Conservation (phyloP, 1,140 invertebrate species). For the Rhyacophila brunnea region DNA sequence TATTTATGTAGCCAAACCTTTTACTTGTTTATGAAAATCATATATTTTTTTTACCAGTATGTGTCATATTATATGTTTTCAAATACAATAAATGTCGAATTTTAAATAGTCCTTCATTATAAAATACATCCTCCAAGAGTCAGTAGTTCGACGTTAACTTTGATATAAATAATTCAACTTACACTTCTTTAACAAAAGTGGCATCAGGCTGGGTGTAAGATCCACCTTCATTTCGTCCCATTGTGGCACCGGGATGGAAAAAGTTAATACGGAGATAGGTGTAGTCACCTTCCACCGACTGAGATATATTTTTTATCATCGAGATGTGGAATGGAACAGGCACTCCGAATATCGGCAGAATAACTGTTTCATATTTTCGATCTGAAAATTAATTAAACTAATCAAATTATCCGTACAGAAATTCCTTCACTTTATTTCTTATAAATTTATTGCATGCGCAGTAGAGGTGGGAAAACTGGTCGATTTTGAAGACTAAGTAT, state of each 20-base stretch:
- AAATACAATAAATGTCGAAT: too few relatives aligned
- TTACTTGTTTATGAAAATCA: too few relatives aligned
- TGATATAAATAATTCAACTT: constrained; percentile 45
- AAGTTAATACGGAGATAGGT: constrained; percentile 99
- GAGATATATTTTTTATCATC: constrained; percentile 98
- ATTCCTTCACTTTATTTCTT: too few relatives aligned
- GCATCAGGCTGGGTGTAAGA: constrained; percentile 92
- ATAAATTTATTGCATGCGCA: too few relatives aligned
- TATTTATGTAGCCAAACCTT: too few relatives aligned
- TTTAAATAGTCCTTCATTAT: too few relatives aligned
- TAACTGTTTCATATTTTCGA: constrained; percentile 96
- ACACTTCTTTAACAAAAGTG: constrained; percentile 98
- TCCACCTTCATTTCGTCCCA: constrained; percentile 88
- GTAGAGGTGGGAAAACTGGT: too few relatives aligned
- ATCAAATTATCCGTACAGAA: neutral
- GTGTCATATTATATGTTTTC: too few relatives aligned
- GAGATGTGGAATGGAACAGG: constrained; percentile 98
- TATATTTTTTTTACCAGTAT: too few relatives aligned
- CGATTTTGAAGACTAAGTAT: too few relatives aligned
- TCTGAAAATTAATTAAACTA: constrained; percentile 55
- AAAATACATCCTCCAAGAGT: neutral
- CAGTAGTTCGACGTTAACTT: too few relatives aligned
- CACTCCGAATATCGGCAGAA: constrained; percentile 93
- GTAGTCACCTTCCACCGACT: constrained; percentile 98
- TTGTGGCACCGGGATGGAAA: constrained; percentile 95